Evolutionary conservation across 2,113 vertebrate genomes (phyloP).

Genomic region (Chionomys nivalis): DNA sequence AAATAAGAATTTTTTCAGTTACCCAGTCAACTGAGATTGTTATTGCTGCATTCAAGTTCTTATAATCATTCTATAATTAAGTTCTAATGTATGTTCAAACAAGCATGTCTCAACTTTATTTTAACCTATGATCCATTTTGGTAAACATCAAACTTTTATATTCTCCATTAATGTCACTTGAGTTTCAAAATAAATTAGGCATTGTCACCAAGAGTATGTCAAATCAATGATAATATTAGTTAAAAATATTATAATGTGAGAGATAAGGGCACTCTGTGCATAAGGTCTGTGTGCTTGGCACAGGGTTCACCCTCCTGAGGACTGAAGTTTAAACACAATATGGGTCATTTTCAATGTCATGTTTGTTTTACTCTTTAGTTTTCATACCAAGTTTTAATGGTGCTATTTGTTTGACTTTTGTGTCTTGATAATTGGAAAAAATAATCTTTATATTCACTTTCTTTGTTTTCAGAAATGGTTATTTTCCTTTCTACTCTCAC

Average conservation of each 20-base stretch:
- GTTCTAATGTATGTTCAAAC: slow-evolving; percentile 61
- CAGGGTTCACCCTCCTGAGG: slow-evolving; percentile 63
- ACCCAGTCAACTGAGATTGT: background rate
- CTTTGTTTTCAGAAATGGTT: background rate
- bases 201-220: slow-evolving; percentile 80
- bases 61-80: slow-evolving; percentile 74
- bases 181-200: slow-evolving; percentile 81
- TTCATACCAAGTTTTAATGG: slow-evolving; percentile 9
- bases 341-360: slow-evolving; percentile 74
- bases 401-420: slow-evolving; percentile 27
- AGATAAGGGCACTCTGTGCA: slow-evolving; percentile 68
- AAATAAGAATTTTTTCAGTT: background rate
- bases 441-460: background rate
- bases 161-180: slow-evolving; percentile 81
- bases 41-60: slow-evolving; percentile 22
- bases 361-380: slow-evolving; percentile 51
- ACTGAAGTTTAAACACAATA: slow-evolving; percentile 66
- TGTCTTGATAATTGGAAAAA: slow-evolving; percentile 8
- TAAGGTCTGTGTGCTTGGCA: slow-evolving; percentile 74
- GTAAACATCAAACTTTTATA: slow-evolving; percentile 75
- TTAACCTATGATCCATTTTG: slow-evolving; percentile 79
- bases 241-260: slow-evolving; percentile 77
- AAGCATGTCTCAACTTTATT: slow-evolving; percentile 71
- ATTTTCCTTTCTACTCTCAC: background rate
- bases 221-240: slow-evolving; percentile 80